Evolutionary conservation across 92 coral and sea anemone genomes (phyloP).

Genomic region (Ricordea florida): DNA sequence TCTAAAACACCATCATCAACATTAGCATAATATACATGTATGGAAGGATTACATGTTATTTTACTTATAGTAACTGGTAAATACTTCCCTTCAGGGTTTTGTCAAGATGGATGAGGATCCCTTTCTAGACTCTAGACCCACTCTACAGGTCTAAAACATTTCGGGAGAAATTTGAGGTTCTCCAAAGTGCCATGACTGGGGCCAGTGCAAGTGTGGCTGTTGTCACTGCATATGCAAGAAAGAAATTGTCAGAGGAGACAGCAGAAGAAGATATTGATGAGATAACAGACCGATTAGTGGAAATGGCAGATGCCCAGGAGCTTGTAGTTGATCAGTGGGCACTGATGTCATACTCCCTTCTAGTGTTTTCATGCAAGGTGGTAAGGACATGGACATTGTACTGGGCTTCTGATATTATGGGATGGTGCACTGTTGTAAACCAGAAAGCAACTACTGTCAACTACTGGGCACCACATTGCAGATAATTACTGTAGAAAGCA

Average conservation of each 20-base stretch:
- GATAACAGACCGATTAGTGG: conserved; percentile 9
- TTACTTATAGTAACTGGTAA: background rate
- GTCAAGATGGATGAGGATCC: conserved; percentile 38
- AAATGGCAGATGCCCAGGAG: conserved; percentile 13
- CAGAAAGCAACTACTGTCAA: background rate
- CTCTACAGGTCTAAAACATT: conserved; percentile 1
- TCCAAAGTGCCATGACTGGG: conserved; percentile 4
- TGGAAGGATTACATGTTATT: background rate
- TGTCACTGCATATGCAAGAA: background rate
- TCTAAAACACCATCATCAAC: no score
- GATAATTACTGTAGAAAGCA: no score
- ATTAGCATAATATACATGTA: no score
- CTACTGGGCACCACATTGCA: background rate
- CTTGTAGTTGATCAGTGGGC: conserved; percentile 17
- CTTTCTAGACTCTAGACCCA: conserved; percentile 17
- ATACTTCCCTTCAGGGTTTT: conserved; percentile 4
- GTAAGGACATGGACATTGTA: background rate
- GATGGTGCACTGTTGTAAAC: background rate
- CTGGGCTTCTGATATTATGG: background rate
- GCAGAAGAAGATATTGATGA: conserved; percentile 13
- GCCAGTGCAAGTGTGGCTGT: conserved; percentile 20
- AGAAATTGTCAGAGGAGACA: background rate
- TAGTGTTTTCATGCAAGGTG: conserved; percentile 6
- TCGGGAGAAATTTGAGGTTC: background rate
- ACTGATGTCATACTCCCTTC: conserved; percentile 14